phyloP scores from a whole-genome alignment of 1,140 invertebrate genomes.

The Charaxes varanes region DNA sequence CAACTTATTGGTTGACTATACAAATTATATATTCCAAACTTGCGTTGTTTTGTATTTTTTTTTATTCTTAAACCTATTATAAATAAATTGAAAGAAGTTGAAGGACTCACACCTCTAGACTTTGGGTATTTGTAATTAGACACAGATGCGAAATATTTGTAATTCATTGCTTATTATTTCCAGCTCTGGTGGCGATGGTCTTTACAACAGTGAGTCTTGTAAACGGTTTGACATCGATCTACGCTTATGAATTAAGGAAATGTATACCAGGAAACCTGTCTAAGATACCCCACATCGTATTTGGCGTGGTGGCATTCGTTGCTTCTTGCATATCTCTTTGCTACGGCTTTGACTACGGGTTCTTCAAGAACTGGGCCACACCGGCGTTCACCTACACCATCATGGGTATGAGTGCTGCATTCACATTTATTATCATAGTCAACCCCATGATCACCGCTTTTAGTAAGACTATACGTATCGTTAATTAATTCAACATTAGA shows the following conservation, averaged over 20 bases:
- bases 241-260: conserved; percentile 32
- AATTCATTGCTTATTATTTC: no score
- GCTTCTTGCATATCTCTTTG: conserved; percentile 31
- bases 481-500: no score
- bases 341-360: conserved; percentile 38
- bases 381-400: conserved; percentile 19
- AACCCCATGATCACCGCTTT: conserved; percentile 40
- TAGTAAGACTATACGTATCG: conserved; percentile 21
- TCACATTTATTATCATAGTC: conserved; percentile 37
- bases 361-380: conserved; percentile 36
- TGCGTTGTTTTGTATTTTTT: no score
- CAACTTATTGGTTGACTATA: no score
- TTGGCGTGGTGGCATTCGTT: conserved; percentile 37
- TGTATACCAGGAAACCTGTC: conserved; percentile 36
- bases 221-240: conserved; percentile 29
- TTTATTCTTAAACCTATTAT: no score
- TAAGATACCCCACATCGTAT: conserved; percentile 42
- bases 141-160: no score
- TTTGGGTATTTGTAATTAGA: no score
- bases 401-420: conserved; percentile 27
- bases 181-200: conserved; percentile 24
- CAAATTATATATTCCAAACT: no score
- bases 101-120: no score
- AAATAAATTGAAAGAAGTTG: no score
- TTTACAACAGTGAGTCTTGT: conserved; percentile 17